Base-by-base conservation (phyloP, 2,113 vertebrate species). In the Seriola dumerili region DNA sequence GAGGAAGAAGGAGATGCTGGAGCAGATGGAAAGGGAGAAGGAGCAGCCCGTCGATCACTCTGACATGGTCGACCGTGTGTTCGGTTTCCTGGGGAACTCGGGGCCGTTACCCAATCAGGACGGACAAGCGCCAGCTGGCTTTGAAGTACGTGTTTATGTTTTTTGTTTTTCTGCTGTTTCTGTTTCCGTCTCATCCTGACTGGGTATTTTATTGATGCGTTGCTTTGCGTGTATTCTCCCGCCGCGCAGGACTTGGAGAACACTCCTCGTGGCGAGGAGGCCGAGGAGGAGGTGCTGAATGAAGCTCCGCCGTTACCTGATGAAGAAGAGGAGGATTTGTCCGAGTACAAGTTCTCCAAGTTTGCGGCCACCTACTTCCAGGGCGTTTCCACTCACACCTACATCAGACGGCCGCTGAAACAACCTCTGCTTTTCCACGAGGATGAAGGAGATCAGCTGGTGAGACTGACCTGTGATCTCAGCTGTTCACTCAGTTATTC, bases 1-100 rank as follows among this genome's bases (percentile, higher is more conserved):
- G 3, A 94, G 94, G 84, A 99, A 99, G 94, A 99, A 99, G 91
- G 97, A 99, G 72, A 89, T 98, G 36, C 83, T 99, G 73, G 96
- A 98, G 79, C 97, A 97, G 93, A 97, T 98, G 97, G 98, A 99
- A 94, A 93, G 89, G 89, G 96, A 98, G 34, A 96, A 96, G 21
- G 97, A 97, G 0, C 96, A 97, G 88, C 98, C 98, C 0, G 95
- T 99, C 74, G 98, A 98, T 0, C 97, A 99, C 94, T 98, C 98
- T 0, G 98, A 99, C 85, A 99, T 99, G 97, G 98, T 99, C 92
- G 98, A 99, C 95, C 97, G 96, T 84, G 97, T 99, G 97, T 99
- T 99, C 4, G 98, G 98, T 21, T 99, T 99, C 92, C 94, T 99
- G 80, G 98, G 98, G 3, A 96, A 94, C 1, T 95, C 97, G 0